A percentile compares a stretch with the other conserved stretches of the same genome.
phyloP scores from a whole-genome alignment of 1,140 invertebrate species.

The Uloborus diversus region DNA sequence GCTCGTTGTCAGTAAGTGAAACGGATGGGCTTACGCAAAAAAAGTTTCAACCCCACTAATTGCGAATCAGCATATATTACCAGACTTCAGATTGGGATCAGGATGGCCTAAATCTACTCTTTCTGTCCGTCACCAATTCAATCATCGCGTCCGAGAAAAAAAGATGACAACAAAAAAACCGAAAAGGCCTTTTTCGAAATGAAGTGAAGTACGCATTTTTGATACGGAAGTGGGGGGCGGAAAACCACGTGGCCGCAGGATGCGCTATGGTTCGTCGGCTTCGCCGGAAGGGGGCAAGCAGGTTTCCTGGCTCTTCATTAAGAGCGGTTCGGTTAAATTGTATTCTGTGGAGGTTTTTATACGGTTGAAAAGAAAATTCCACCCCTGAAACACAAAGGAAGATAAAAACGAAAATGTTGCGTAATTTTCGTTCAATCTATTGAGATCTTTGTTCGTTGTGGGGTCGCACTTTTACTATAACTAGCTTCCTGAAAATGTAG shows the following conservation, averaged over 20 bases:
- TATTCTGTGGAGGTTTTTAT: background rate
- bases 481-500: too few relatives aligned
- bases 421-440: too few relatives aligned
- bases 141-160: background rate
- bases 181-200: background rate
- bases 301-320: conserved; percentile 34
- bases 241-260: conserved; percentile 11
- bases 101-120: background rate
- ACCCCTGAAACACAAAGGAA: too few relatives aligned
- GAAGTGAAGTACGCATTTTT: background rate
- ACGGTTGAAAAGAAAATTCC: too few relatives aligned
- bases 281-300: conserved; percentile 32
- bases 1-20: too few relatives aligned
- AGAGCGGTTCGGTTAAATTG: background rate
- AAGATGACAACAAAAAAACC: background rate
- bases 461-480: too few relatives aligned
- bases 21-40: too few relatives aligned
- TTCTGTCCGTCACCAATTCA: background rate
- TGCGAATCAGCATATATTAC: too few relatives aligned
- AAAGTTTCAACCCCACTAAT: too few relatives aligned
- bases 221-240: conserved; percentile 38
- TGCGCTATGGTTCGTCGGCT: conserved; percentile 28
- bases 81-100: too few relatives aligned
- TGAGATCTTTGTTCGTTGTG: too few relatives aligned
- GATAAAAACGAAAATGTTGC: too few relatives aligned